Evolutionary conservation across 2,888 invertebrate species (phyloP).

Genomic region (Campaea margaritaria): DNA sequence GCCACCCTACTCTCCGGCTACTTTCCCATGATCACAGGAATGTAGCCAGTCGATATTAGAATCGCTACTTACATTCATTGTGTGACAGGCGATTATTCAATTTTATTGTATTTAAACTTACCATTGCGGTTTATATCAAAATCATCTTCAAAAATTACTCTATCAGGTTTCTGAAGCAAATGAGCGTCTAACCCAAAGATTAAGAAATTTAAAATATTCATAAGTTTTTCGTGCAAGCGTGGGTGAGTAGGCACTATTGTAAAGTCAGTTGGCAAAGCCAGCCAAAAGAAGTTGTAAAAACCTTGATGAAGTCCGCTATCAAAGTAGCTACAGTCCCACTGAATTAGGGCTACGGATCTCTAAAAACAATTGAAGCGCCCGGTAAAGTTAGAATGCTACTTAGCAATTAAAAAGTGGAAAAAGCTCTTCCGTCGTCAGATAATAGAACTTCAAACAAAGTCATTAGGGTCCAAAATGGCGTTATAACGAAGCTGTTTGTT

Average conservation of each 20-base stretch:
- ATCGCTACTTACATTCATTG: slow-evolving; percentile 49
- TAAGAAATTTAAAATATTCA: too few relatives aligned
- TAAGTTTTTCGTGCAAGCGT: too few relatives aligned
- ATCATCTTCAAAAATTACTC: too few relatives aligned
- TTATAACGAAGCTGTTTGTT: slow-evolving; percentile 56
- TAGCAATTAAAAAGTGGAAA: slow-evolving; percentile 75
- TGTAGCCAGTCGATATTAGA: slow-evolving; percentile 59
- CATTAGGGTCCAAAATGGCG: slow-evolving; percentile 64
- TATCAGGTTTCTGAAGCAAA: too few relatives aligned
- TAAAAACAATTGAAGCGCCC: slow-evolving; percentile 60
- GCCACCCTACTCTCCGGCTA: slow-evolving; percentile 30
- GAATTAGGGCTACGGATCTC: slow-evolving; percentile 50
- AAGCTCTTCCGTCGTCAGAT: slow-evolving; percentile 57
- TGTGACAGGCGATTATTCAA: slow-evolving; percentile 51
- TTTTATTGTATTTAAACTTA: slow-evolving; percentile 47
- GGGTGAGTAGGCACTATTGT: too few relatives aligned
- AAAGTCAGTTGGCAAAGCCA: not conserved
- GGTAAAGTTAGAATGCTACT: slow-evolving; percentile 64
- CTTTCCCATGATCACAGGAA: slow-evolving; percentile 73
- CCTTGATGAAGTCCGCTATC: slow-evolving; percentile 17
- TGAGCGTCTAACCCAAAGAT: too few relatives aligned
- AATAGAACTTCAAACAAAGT: slow-evolving; percentile 60
- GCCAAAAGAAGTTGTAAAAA: slow-evolving; percentile 14
- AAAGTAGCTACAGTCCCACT: slow-evolving; percentile 27
- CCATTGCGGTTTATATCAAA: too few relatives aligned